Percentiles rank a stretch among this genome's conserved stretches.
Evolutionary conservation across 2,113 vertebrate species (phyloP).

Genomic region (Sinocyclocheilus anophthalmus): DNA sequence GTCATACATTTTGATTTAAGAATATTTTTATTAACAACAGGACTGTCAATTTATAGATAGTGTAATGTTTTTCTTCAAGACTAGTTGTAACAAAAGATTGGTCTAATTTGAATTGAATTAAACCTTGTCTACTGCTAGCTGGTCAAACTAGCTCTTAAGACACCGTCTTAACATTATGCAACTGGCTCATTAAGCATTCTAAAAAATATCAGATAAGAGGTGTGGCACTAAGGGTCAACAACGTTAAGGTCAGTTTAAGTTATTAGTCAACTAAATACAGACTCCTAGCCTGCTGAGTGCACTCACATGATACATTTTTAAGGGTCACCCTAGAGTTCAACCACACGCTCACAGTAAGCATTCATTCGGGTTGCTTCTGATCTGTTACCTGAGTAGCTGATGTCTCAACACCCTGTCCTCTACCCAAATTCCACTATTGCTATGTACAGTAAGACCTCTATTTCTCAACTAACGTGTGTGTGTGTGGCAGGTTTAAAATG

Average conservation of each 20-base stretch:
- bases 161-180: neutral
- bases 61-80: neutral
- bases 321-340: neutral
- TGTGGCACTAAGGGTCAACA: neutral
- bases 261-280: neutral
- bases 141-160: neutral
- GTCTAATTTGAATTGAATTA: neutral
- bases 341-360: neutral
- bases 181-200: neutral
- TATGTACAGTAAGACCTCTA: constrained; percentile 39
- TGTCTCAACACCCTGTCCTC: constrained; percentile 34
- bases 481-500: constrained; percentile 34
- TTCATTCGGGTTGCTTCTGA: constrained; percentile 1
- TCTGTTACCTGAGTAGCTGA: constrained; percentile 23
- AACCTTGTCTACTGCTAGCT: neutral
- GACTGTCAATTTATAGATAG: neutral
- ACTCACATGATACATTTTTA: neutral
- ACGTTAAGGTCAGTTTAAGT: neutral
- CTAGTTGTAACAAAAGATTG: neutral
- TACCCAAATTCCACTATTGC: constrained; percentile 9
- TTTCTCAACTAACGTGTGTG: constrained; percentile 38
- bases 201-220: neutral
- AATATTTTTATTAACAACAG: neutral
- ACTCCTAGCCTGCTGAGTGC: neutral
- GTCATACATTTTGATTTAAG: neutral